Base-by-base conservation (phyloP, 2,113 vertebrate genomes). In the Hypanus sabinus region DNA sequence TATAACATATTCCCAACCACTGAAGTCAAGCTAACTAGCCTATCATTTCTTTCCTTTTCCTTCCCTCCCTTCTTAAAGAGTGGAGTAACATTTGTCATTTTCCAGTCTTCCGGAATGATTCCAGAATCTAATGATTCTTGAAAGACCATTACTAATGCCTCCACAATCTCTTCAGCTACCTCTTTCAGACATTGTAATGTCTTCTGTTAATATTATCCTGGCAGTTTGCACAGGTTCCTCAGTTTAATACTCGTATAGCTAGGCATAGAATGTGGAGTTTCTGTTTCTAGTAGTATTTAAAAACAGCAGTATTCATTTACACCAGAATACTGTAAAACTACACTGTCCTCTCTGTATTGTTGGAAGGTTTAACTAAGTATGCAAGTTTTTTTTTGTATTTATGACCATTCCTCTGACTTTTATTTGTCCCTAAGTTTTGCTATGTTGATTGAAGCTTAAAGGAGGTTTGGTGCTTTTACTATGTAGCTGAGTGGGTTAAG, bases 291-390 rank as follows among this genome's bases (percentile, higher is more conserved):
- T 93, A 6, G 36, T 73, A 73, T 7, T 14, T 73, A 73, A 55
- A 93, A 20, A 30, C 60, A 91, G 27, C 8, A 30, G 20, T 91
- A 70, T 70, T 91, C 14, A 70, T 70, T 91, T 73, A 46, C 4
- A 93, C 36, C 85, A 93, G 91, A 73, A 68, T 68, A 46, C 46
- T 46, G 46, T 46, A 90, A 90, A 90, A 70, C 91, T 90, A 93
- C n/a, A 27, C 33, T 73, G 36, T 27, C 70, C 38, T 93, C 36
- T 73, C 36, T 46, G 38, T 55, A 55, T 55, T 93, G 91, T 46
- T 24, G 3, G 20, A 46, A 93, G 70, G 11, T 55, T 27, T 55
- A 38, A 14, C 68, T 93, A 70, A 70, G 55, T 38, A 55, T 14
- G 70, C 33, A 27, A 30, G 14, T 3, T 57, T 87, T 60, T 87